Conservation (phyloP, 2,888 invertebrate genomes). For the Eupelmus urozonus region DNA sequence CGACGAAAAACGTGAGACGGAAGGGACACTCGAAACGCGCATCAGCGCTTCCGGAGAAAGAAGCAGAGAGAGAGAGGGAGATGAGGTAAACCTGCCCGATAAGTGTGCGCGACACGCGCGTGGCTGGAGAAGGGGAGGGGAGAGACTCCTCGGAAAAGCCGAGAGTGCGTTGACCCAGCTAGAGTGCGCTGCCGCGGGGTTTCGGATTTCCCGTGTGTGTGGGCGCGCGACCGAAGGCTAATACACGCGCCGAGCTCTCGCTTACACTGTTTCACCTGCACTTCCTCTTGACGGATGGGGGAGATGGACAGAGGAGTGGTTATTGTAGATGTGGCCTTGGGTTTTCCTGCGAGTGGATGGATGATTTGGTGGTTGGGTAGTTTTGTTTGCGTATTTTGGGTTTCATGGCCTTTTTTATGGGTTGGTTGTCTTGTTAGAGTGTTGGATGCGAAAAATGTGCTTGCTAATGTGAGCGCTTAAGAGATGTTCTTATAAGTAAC, state of each 20-base stretch:
- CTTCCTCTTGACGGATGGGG: no score
- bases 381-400: no score
- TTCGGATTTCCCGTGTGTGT: slow-evolving; percentile 54
- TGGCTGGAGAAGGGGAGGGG: slow-evolving; percentile 5
- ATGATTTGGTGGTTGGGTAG: no score
- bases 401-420: no score
- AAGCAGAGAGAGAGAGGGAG: neutral
- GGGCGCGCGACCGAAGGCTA: slow-evolving; percentile 28
- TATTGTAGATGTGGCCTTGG: no score
- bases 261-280: slow-evolving; percentile 21
- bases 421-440: no score
- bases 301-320: no score
- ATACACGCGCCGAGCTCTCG: neutral
- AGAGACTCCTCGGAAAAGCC: slow-evolving; percentile 46
- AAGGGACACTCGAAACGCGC: slow-evolving; percentile 51
- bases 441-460: no score
- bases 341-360: no score
- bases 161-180: slow-evolving; percentile 39
- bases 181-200: neutral
- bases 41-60: slow-evolving; percentile 40
- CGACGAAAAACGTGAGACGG: slow-evolving; percentile 47
- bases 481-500: no score
- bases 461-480: no score
- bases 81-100: slow-evolving; percentile 23
- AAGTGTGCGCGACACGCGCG: slow-evolving; percentile 1